These are phyloP conservation scores for Leptopilina boulardi DNA, from an alignment of 1,140 invertebrate species.

Conservation along the genomic window DNA sequence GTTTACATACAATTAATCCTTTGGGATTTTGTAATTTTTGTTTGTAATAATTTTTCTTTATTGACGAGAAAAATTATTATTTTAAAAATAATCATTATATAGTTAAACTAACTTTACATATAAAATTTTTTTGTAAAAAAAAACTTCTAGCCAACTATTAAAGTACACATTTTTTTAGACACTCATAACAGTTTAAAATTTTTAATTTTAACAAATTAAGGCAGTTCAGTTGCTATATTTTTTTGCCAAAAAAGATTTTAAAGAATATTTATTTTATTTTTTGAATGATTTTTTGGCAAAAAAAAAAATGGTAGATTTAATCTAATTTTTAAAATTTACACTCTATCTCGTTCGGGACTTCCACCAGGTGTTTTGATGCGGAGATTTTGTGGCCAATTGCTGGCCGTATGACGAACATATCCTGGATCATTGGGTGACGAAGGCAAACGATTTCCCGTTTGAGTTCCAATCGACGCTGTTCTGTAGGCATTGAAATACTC, in stretches of 20 bases:
- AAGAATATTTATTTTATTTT: neutral
- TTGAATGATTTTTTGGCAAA: too few relatives aligned
- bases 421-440: constrained; percentile 82
- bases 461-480: constrained; percentile 73
- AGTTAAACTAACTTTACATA: too few relatives aligned
- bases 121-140: neutral
- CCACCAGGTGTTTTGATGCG: constrained; percentile 78
- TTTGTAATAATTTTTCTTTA: too few relatives aligned
- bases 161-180: neutral
- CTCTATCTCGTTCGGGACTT: constrained; percentile 76
- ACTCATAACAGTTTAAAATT: neutral
- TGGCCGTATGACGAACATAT: constrained; percentile 82
- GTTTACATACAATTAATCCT: neutral
- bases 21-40: neutral
- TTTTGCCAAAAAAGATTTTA: constrained; percentile 31
- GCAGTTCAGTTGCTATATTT: too few relatives aligned
- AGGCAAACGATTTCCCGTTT: constrained; percentile 64
- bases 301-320: constrained; percentile 27
- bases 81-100: neutral
- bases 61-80: too few relatives aligned
- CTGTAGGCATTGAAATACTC: constrained; percentile 73
- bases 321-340: constrained; percentile 36
- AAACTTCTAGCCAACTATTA: neutral
- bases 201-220: too few relatives aligned
- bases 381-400: constrained; percentile 79